Evolutionary conservation across 2,888 invertebrate genomes (phyloP).

Genomic region (Cactoblastis cactorum): DNA sequence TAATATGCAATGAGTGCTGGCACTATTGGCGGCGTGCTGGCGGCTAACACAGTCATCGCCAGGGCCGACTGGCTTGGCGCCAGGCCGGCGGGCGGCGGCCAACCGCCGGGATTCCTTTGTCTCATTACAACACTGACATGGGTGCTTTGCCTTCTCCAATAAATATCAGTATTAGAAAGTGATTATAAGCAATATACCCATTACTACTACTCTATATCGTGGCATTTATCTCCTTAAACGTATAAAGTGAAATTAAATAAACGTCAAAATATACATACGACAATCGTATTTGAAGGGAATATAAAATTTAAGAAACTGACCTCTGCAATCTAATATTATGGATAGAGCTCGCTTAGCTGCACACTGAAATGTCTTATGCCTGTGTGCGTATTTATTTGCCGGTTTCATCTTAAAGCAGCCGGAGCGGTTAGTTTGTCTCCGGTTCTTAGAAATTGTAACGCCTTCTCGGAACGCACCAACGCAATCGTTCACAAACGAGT

Average conservation of each 20-base stretch:
- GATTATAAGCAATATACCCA: neutral
- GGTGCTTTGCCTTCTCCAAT: constrained; percentile 25
- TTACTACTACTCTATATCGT: neutral
- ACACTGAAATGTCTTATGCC: constrained; percentile 5
- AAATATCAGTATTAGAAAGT: neutral
- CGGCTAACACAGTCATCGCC: constrained; percentile 70
- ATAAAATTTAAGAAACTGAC: neutral
- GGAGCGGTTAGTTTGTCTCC: constrained; percentile 69
- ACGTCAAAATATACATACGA: neutral
- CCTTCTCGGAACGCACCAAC: constrained; percentile 75
- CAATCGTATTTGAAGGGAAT: neutral
- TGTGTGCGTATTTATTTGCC: constrained; percentile 64
- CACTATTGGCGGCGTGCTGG: constrained; percentile 44
- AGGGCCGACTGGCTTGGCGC: constrained; percentile 78
- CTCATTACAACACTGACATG: constrained; percentile 57
- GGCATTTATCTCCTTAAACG: too few species aligned
- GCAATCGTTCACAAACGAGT: constrained; percentile 63
- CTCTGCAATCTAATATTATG: neutral
- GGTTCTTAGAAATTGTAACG: constrained; percentile 77
- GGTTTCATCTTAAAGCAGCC: constrained; percentile 56
- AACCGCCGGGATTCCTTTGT: constrained; percentile 77
- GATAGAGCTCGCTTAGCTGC: neutral
- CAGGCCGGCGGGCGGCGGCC: constrained; percentile 77
- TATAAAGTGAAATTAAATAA: neutral
- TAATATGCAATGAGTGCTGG: constrained; percentile 36